Percentiles rank a stretch among this genome's conserved stretches.
These are phyloP conservation scores for Condylura cristata DNA, from an alignment of 2,113 vertebrate genomes.

Conservation along the genomic window DNA sequence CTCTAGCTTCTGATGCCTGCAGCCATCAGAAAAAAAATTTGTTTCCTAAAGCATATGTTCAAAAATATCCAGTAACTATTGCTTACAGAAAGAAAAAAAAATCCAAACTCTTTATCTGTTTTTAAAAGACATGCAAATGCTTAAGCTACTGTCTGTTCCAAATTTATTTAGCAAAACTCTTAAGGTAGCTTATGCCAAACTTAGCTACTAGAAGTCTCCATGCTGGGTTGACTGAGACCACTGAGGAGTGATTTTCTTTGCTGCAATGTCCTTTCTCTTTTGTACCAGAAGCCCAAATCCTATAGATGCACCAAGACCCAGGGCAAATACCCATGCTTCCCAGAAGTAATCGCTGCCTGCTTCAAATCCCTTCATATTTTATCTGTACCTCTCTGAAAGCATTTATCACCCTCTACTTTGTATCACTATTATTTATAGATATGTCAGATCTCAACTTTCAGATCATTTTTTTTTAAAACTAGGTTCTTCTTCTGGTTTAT, in stretches of 20 bases:
- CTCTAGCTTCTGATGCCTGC: no score
- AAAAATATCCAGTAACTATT: not conserved
- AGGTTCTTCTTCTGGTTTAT: constrained; percentile 53
- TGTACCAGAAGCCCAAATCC: not conserved
- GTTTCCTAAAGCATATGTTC: no score
- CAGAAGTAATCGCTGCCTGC: not conserved
- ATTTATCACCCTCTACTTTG: constrained; percentile 65
- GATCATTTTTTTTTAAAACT: constrained; percentile 39
- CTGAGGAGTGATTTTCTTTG: not conserved
- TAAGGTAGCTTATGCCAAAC: not conserved
- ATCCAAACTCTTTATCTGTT: not conserved
- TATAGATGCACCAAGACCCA: not conserved
- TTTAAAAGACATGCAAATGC: not conserved
- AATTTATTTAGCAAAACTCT: not conserved
- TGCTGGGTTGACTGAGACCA: not conserved
- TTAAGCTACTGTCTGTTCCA: not conserved
- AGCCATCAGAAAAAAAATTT: no score
- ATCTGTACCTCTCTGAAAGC: constrained; percentile 25
- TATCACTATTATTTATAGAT: constrained; percentile 73
- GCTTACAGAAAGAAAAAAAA: not conserved
- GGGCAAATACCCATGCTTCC: not conserved
- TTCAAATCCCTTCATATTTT: constrained; percentile 41
- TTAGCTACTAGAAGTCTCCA: not conserved
- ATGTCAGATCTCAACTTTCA: constrained; percentile 70
- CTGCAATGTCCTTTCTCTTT: not conserved